Conservation (phyloP, 2,113 vertebrate genomes). For the Danionella cerebrum region DNA sequence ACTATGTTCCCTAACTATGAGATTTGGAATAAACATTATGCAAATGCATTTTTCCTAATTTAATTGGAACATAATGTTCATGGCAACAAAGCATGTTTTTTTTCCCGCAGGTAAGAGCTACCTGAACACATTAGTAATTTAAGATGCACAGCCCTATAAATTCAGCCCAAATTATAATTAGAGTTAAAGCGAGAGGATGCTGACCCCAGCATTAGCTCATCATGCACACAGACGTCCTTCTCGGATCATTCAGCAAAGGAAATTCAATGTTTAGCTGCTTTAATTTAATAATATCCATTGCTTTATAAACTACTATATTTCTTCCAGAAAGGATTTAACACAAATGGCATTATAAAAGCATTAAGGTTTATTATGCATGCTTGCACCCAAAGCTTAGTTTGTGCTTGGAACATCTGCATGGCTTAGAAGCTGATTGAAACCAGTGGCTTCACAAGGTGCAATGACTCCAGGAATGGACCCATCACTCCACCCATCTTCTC, state of each 20-base stretch:
- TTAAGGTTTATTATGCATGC: constrained; percentile 39
- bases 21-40: background rate
- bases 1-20: background rate
- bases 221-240: background rate
- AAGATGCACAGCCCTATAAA: constrained; percentile 53
- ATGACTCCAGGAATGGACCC: too few relatives aligned
- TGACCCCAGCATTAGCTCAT: constrained; percentile 8
- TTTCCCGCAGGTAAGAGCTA: constrained; percentile 49
- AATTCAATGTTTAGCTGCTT: constrained; percentile 35
- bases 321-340: constrained; percentile 39
- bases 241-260: constrained; percentile 1
- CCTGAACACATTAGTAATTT: constrained; percentile 62
- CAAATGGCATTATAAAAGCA: constrained; percentile 46
- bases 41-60: constrained; percentile 40
- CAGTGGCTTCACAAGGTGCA: background rate
- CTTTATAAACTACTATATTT: constrained; percentile 21
- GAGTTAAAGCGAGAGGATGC: constrained; percentile 19
- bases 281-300: constrained; percentile 17
- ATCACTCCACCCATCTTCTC: too few relatives aligned
- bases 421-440: background rate
- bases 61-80: constrained; percentile 38
- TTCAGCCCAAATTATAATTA: background rate
- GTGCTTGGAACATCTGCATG: constrained; percentile 22
- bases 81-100: constrained; percentile 50
- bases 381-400: constrained; percentile 24